Conservation (phyloP, 2,797 vertebrate species). For the Urosaurus nigricauda region DNA sequence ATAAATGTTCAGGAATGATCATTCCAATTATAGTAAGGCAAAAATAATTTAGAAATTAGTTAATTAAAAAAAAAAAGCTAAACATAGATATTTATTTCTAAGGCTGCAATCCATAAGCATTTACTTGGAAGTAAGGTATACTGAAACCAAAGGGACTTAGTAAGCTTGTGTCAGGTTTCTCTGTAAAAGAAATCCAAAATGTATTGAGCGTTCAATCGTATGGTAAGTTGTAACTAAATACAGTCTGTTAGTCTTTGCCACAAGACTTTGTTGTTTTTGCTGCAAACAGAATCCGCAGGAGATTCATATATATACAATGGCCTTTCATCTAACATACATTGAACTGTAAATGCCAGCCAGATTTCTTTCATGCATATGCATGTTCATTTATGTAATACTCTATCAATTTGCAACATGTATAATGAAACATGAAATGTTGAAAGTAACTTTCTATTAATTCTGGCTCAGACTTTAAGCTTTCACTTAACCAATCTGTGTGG, state of each 20-base stretch:
- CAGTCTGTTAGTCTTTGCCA: neutral
- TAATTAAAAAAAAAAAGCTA: neutral
- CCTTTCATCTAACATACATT: neutral
- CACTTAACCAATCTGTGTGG: neutral
- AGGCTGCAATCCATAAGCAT: neutral
- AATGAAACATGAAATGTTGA: neutral
- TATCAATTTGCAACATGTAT: neutral
- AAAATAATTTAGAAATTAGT: neutral
- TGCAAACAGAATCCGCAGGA: neutral
- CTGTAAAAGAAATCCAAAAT: conserved; percentile 2
- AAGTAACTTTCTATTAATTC: conserved; percentile 1
- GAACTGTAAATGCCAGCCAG: neutral
- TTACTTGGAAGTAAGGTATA: neutral
- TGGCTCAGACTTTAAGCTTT: neutral
- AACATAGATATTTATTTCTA: neutral
- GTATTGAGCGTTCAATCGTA: neutral
- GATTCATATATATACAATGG: neutral
- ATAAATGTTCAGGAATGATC: neutral
- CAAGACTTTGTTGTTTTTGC: neutral
- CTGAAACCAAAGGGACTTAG: neutral
- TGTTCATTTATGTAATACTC: neutral
- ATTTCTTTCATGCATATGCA: neutral
- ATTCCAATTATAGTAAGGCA: neutral
- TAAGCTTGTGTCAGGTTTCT: too few species aligned
- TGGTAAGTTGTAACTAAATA: neutral